Percentiles rank a stretch among this genome's conserved stretches.
phyloP scores from a whole-genome alignment of 2,797 vertebrate species.

The Neostethus bicornis region DNA sequence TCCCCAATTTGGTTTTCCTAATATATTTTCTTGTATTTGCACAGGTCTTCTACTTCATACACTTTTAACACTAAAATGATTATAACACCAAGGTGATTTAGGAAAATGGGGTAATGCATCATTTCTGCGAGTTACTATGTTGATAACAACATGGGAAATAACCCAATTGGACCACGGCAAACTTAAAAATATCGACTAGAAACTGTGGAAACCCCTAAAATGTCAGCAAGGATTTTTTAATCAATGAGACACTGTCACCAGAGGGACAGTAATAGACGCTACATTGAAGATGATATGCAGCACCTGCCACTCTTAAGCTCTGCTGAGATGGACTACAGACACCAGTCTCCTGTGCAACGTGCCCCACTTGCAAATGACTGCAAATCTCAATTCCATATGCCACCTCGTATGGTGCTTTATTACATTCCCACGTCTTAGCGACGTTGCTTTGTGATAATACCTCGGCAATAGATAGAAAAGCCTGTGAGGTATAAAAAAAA shows the following conservation, averaged over 20 bases:
- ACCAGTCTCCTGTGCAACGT: slow-evolving; percentile 67
- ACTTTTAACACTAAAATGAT: slow-evolving; percentile 28
- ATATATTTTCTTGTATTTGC: slow-evolving; percentile 18
- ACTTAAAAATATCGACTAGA: slow-evolving; percentile 65
- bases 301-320: slow-evolving; percentile 75
- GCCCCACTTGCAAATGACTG: slow-evolving; percentile 75
- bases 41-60: slow-evolving; percentile 8
- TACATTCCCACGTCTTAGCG: slow-evolving; percentile 66
- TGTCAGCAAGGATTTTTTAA: slow-evolving; percentile 64
- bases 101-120: slow-evolving; percentile 30
- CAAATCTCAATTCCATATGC: slow-evolving; percentile 77
- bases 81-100: slow-evolving; percentile 32
- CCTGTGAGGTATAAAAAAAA: slow-evolving; percentile 70
- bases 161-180: slow-evolving; percentile 59
- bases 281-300: slow-evolving; percentile 67
- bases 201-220: slow-evolving; percentile 58
- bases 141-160: slow-evolving; percentile 48
- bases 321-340: slow-evolving; percentile 67
- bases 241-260: slow-evolving; percentile 65
- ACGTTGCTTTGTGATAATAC: slow-evolving; percentile 78
- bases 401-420: slow-evolving; percentile 72
- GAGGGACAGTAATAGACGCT: slow-evolving; percentile 65
- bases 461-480: slow-evolving; percentile 72
- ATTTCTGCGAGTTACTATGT: slow-evolving; percentile 31
- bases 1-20: background rate